Evolutionary conservation across 1,140 invertebrate genomes (phyloP).

Genomic region (Galleria mellonella): DNA sequence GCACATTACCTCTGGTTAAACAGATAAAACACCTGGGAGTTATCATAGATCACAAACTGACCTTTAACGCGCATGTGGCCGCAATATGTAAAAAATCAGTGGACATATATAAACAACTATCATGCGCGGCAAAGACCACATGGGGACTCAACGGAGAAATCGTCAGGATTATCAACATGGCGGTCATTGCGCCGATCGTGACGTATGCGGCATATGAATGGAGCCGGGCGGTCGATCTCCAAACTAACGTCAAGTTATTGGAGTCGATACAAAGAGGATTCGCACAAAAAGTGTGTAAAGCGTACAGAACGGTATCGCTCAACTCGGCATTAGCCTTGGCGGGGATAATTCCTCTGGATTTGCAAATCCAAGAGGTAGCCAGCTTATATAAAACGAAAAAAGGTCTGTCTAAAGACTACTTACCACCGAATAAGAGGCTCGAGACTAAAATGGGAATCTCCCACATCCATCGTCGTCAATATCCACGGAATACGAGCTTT

Average conservation of each 20-base stretch:
- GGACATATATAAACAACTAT: constrained; percentile 11
- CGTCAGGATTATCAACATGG: constrained; percentile 16
- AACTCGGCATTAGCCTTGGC: constrained; percentile 7
- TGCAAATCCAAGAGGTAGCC: constrained; percentile 13
- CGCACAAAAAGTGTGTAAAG: constrained; percentile 13
- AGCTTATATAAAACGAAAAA: constrained; percentile 11
- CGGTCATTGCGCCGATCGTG: constrained; percentile 17
- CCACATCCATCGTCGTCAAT: no score
- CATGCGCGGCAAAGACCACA: constrained; percentile 9
- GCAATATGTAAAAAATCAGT: constrained; percentile 5
- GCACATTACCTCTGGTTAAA: background rate
- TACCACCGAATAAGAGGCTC: constrained; percentile 11
- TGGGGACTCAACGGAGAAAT: constrained; percentile 18
- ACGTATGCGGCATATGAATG: constrained; percentile 16
- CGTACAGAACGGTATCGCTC: constrained; percentile 17
- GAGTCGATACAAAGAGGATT: constrained; percentile 13
- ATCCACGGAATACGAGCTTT: no score
- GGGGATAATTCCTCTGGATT: constrained; percentile 16
- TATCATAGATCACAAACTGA: constrained; percentile 11
- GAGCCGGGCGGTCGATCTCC: constrained; percentile 4
- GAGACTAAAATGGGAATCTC: no score
- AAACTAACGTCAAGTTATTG: constrained; percentile 3
- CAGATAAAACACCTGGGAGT: constrained; percentile 7
- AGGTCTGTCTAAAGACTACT: constrained; percentile 5
- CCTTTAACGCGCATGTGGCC: constrained; percentile 11